Evolutionary conservation across 2,888 invertebrate genomes (phyloP), one percentile per base, ranked within the genome.

Genomic region (Rhagonycha lutea): DNA sequence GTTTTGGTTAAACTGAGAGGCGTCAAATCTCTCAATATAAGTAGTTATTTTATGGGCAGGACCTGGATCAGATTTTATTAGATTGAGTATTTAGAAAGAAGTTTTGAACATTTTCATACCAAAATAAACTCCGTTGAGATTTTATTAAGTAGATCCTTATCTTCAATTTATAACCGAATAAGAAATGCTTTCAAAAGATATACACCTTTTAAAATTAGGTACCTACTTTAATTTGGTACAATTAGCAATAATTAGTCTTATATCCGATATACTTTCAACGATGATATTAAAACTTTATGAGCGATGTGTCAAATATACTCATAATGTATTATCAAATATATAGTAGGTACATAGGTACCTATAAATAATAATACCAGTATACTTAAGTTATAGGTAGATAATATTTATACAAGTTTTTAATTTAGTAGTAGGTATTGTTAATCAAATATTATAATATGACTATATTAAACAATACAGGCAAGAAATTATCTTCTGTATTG

Each of bases 41-140:
- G 82, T 85, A 83, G 85, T 86, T 86, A 86, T 87, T 87, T 86
- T 86, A 87, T 86, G 87, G 87, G 87, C 85, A 82, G 87, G 87
- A 82, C 86, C 85, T 84, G 80, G 80, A 83, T 83, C 85, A 84
- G 86, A 87, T 87, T 88, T 87, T 86, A 86, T 87, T 87, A 87
- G 87, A 87, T 87, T 84, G 86, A 85, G 84, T 86, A 83, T 87
- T 86, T 87, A 86, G 86, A 85, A 86, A 86, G 84, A 85, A 86
- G 86, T 87, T 86, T 87, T 86, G 87, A 81, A 77, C 74, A 74
- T 73, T 79, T 79, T 72, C 14, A 68, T 65, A 72, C 18, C 29
- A 29, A 28, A 72, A 72, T 72, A 65, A 72, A 28, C 65, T 72
- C 47, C 23, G 60, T 26, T 70, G 24, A 61, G 60, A 61, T 70